A percentile compares a stretch with the other conserved stretches of the same genome.
phyloP scores from a whole-genome alignment of 2,888 invertebrate genomes.

The Cloeon dipterum region DNA sequence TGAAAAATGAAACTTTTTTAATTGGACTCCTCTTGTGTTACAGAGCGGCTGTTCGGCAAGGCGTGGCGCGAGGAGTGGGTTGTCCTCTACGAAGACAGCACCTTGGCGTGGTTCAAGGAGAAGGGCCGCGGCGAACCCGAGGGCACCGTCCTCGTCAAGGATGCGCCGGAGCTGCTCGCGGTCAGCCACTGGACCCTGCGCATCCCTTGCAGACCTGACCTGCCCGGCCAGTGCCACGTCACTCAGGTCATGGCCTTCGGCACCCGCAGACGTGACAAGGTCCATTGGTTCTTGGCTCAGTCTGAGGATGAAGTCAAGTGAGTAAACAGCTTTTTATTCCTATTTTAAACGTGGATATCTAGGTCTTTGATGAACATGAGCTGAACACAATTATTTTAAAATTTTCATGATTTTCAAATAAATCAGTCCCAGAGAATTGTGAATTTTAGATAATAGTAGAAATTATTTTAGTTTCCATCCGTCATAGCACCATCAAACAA shows the following conservation, averaged over 20 bases:
- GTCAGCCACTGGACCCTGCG: conserved; percentile 59
- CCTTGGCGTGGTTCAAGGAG: conserved; percentile 68
- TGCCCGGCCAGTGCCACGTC: conserved; percentile 42
- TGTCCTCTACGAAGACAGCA: conserved; percentile 61
- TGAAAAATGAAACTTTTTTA: too few relatives aligned
- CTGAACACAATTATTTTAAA: too few relatives aligned
- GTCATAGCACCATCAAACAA: too few relatives aligned
- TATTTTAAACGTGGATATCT: too few relatives aligned
- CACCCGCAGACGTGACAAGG: conserved; percentile 40
- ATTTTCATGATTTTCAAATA: too few relatives aligned
- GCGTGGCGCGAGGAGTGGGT: conserved; percentile 72
- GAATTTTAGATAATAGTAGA: too few relatives aligned
- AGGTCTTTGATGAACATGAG: too few relatives aligned
- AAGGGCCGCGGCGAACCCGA: conserved; percentile 24
- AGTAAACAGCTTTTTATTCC: too few relatives aligned
- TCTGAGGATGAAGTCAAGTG: conserved; percentile 57
- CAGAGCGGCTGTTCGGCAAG: conserved; percentile 58
- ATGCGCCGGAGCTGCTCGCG: conserved; percentile 58
- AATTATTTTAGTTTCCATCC: too few relatives aligned
- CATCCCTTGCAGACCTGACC: conserved; percentile 45
- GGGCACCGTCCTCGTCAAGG: conserved; percentile 37
- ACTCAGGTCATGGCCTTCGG: conserved; percentile 60
- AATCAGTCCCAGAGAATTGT: too few relatives aligned
- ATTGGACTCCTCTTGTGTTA: conserved; percentile 13
- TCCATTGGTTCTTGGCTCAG: conserved; percentile 61